These are phyloP conservation scores for Halictus ligatus DNA, from an alignment of 2,888 invertebrate genomes.

Conservation along the genomic window DNA sequence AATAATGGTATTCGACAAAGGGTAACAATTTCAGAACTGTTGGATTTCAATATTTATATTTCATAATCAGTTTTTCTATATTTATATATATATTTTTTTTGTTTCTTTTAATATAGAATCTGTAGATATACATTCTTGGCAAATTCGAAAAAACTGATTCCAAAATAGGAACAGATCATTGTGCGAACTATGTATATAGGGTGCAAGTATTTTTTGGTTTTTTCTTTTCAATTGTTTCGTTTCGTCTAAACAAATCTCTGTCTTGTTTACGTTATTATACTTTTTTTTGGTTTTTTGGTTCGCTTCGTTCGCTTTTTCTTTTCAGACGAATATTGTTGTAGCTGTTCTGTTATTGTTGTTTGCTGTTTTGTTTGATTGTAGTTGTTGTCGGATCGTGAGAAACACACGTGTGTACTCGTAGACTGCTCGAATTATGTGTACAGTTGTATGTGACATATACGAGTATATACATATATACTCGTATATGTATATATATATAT, in stretches of 20 bases:
- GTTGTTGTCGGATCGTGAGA: conserved; percentile 50
- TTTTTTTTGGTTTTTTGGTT: conserved; percentile 14
- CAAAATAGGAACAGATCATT: conserved; percentile 82
- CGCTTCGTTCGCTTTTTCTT: conserved; percentile 21
- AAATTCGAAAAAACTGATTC: conserved; percentile 81
- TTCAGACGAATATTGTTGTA: conserved; percentile 22
- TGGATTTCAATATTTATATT: conserved; percentile 72
- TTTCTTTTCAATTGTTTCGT: conserved; percentile 23
- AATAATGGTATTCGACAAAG: conserved; percentile 30
- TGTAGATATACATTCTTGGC: conserved; percentile 78
- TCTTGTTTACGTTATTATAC: conserved; percentile 4
- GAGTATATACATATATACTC: conserved; percentile 50
- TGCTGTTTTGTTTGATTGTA: conserved; percentile 23
- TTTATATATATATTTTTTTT: conserved; percentile 44
- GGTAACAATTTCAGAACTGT: conserved; percentile 72
- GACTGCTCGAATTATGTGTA: conserved; percentile 30
- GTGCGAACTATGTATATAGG: conserved; percentile 82
- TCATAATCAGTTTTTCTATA: conserved; percentile 69
- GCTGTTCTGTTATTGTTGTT: conserved; percentile 18
- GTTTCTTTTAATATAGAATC: conserved; percentile 67
- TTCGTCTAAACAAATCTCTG: conserved; percentile 3
- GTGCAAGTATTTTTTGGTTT: conserved; percentile 74
- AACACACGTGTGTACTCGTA: conserved; percentile 54
- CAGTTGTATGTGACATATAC: conserved; percentile 24
- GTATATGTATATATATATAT: not conserved